A percentile compares a stretch with the other conserved stretches of the same genome.
Conservation (phyloP, 2,888 invertebrate genomes). For the Oxystoma pomonae region DNA sequence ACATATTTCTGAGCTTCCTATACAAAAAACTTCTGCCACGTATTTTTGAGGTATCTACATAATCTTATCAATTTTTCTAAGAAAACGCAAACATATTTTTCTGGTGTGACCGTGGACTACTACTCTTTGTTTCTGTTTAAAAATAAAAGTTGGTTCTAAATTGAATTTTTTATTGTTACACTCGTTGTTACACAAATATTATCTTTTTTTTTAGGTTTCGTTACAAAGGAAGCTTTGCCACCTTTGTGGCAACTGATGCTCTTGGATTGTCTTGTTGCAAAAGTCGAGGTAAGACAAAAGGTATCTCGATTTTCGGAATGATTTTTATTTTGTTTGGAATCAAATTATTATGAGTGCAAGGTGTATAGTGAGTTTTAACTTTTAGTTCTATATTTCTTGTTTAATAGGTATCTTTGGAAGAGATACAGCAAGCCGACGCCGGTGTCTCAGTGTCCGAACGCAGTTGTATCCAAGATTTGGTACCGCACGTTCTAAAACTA, state of each 20-base stretch:
- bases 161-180: too few species aligned
- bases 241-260: conserved; percentile 70
- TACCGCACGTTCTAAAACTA: conserved; percentile 62
- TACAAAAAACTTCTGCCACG: too few species aligned
- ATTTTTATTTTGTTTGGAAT: not conserved
- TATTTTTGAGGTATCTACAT: too few species aligned
- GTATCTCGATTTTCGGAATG: too few species aligned
- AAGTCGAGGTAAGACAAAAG: conserved; percentile 63
- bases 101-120: too few species aligned
- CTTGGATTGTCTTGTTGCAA: conserved; percentile 71
- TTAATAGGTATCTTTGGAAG: not conserved
- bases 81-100: too few species aligned
- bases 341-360: not conserved
- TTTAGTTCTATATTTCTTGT: not conserved
- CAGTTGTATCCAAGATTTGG: conserved; percentile 55
- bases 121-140: too few species aligned
- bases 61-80: too few species aligned
- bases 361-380: not conserved
- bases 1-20: too few species aligned
- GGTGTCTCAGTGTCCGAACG: conserved; percentile 39
- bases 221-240: conserved; percentile 50
- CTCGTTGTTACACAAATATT: too few species aligned
- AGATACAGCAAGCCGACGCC: not conserved
- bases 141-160: too few species aligned
- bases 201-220: conserved; percentile 32